These are phyloP conservation scores for Delia radicum DNA, from an alignment of 1,140 invertebrate genomes.

Conservation along the genomic window DNA sequence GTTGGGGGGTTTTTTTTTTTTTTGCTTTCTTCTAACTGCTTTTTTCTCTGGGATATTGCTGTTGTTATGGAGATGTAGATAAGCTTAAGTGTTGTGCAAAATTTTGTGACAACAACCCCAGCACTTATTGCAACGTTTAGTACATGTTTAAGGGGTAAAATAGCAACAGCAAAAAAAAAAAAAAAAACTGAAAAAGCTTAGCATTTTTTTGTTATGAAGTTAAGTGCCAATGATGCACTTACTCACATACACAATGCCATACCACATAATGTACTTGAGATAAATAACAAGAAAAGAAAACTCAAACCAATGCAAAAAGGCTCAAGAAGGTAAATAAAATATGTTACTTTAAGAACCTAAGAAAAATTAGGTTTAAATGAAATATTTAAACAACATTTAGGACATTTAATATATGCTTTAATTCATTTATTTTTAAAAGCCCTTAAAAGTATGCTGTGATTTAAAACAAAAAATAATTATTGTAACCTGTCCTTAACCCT, in stretches of 20 bases:
- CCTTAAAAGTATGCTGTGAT: too few species aligned
- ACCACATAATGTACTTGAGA: neutral
- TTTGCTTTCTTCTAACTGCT: neutral
- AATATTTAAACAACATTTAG: too few species aligned
- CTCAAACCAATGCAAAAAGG: neutral
- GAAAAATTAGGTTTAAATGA: too few species aligned
- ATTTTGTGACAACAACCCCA: slow-evolving; percentile 20
- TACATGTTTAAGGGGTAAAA: neutral
- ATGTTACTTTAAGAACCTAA: too few species aligned
- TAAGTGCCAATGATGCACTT: slow-evolving; percentile 18
- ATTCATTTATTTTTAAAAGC: too few species aligned
- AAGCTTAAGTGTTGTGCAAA: slow-evolving; percentile 16
- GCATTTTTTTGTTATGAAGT: neutral
- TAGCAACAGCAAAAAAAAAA: neutral
- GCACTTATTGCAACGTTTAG: slow-evolving; percentile 16
- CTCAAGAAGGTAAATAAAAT: too few species aligned
- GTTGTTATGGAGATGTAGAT: slow-evolving; percentile 10
- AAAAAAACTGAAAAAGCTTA: neutral
- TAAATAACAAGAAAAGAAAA: neutral
- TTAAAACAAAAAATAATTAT: too few species aligned
- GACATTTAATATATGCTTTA: too few species aligned
- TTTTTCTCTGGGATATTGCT: neutral
- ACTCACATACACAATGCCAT: neutral
- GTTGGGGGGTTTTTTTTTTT: neutral
- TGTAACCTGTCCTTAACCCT: too few species aligned